Conservation (phyloP, 2,888 invertebrate species). For the Troides oblongomaculatus region DNA sequence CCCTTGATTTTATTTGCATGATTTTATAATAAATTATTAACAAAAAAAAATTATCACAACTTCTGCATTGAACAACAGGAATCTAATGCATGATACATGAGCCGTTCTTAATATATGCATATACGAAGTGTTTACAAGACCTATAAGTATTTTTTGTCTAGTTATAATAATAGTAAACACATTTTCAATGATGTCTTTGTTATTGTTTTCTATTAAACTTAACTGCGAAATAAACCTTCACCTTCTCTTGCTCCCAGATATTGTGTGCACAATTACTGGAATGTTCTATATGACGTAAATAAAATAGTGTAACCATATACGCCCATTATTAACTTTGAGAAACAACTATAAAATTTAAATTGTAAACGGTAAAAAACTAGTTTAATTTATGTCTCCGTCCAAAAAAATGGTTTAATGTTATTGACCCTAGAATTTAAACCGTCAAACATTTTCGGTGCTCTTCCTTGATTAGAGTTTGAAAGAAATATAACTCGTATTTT, state of each 20-base stretch:
- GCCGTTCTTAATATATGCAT: background rate
- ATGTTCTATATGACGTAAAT: background rate
- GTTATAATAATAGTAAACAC: background rate
- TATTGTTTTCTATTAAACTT: background rate
- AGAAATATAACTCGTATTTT: no score
- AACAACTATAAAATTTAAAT: no score
- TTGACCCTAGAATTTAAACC: no score
- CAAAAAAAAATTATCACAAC: constrained; percentile 1
- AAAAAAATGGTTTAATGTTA: no score
- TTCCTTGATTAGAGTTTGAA: no score
- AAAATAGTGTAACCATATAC: no score
- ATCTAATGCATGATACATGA: constrained; percentile 16
- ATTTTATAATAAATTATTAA: background rate
- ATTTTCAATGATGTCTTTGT: background rate
- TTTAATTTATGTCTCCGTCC: no score
- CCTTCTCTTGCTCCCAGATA: background rate
- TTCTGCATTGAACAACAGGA: constrained; percentile 19
- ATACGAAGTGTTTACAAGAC: background rate
- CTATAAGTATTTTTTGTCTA: background rate
- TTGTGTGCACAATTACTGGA: background rate
- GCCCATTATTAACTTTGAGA: no score
- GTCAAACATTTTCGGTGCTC: no score
- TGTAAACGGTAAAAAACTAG: no score
- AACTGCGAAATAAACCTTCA: background rate
- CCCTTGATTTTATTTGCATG: background rate